Evolutionary conservation across 2,888 invertebrate species (phyloP).

Genomic region (Xanthia togata): DNA sequence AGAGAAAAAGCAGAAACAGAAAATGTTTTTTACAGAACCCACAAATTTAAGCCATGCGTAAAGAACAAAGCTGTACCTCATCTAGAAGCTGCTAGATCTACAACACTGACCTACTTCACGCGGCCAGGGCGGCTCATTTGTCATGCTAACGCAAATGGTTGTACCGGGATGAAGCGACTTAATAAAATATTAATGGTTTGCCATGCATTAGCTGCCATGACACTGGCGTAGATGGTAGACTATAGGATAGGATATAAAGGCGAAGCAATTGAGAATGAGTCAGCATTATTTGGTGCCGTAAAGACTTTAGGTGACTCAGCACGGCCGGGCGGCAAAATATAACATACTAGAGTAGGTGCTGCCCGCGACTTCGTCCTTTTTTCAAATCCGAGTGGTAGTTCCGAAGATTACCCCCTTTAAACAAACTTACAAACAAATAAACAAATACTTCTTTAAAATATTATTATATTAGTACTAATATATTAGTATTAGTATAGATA

Average conservation of each 20-base stretch:
- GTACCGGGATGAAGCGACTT: constrained; percentile 63
- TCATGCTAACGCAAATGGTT: constrained; percentile 66
- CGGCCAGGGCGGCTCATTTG: constrained; percentile 57
- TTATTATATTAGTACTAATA: too few relatives aligned
- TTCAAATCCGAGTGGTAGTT: too few relatives aligned
- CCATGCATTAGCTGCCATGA: constrained; percentile 31
- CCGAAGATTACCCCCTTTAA: too few relatives aligned
- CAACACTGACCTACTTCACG: constrained; percentile 53
- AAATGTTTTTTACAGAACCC: not conserved
- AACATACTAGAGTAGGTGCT: too few relatives aligned
- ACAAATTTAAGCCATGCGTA: not conserved
- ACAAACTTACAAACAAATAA: too few relatives aligned
- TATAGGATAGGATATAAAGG: not conserved
- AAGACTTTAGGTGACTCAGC: not conserved
- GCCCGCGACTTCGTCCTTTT: too few relatives aligned
- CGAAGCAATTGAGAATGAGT: not conserved
- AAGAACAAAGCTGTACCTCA: not conserved
- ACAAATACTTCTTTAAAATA: too few relatives aligned
- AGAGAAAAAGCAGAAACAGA: not conserved
- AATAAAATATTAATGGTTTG: constrained; percentile 60
- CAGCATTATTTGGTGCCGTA: constrained; percentile 7
- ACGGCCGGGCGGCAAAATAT: too few relatives aligned
- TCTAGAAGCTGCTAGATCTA: constrained; percentile 39
- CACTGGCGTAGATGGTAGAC: constrained; percentile 3
- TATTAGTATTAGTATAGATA: too few relatives aligned